Conservation (phyloP, 2,888 invertebrate genomes). For the Aphelenchoides bicaudatus region DNA sequence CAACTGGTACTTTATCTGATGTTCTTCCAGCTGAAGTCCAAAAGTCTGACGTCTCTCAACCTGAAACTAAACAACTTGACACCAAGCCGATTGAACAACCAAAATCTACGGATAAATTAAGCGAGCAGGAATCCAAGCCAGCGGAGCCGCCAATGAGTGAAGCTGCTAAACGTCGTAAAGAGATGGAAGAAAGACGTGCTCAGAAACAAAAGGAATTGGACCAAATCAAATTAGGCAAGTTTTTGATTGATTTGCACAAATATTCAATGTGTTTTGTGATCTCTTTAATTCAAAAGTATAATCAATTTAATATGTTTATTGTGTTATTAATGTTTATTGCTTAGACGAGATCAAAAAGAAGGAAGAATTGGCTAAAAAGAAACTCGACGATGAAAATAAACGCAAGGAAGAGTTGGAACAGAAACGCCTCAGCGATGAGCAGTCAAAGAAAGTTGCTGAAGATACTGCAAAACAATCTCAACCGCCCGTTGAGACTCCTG, state of each 20-base stretch:
- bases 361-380: slow-evolving; percentile 25
- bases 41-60: no score
- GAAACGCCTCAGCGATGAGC: slow-evolving; percentile 17
- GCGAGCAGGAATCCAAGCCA: background rate
- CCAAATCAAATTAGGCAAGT: no score
- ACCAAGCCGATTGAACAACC: no score
- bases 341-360: slow-evolving; percentile 9
- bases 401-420: slow-evolving; percentile 7
- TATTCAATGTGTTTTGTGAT: no score
- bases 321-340: no score
- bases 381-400: slow-evolving; percentile 24
- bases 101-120: no score
- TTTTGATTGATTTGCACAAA: no score
- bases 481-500: no score
- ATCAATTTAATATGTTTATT: no score
- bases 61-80: no score
- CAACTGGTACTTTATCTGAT: background rate
- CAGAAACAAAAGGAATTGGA: slow-evolving; percentile 15
- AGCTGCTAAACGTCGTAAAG: slow-evolving; percentile 16
- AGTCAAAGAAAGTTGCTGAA: slow-evolving; percentile 14
- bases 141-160: background rate
- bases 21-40: background rate
- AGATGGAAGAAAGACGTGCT: slow-evolving; percentile 18
- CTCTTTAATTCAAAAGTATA: no score
- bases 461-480: background rate